Conservation (phyloP, 1,140 invertebrate species). For the Drosophila tropicalis region DNA sequence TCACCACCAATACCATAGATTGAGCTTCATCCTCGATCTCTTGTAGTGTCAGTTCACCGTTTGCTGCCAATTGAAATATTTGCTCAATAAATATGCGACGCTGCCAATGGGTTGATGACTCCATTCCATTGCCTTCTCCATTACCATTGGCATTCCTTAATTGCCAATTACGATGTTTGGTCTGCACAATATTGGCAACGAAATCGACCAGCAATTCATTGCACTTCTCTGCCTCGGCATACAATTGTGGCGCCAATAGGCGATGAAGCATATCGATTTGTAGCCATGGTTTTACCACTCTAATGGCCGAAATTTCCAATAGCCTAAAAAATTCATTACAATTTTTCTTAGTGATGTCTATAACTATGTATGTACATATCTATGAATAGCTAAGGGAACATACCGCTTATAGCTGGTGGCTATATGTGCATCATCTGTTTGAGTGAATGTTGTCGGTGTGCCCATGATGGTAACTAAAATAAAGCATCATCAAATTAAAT, state of each 20-base stretch:
- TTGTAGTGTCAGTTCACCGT: constrained; percentile 67
- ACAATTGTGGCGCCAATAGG: constrained; percentile 56
- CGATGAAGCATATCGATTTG: constrained; percentile 72
- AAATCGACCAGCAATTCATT: constrained; percentile 69
- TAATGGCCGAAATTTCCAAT: constrained; percentile 74
- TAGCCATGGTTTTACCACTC: constrained; percentile 75
- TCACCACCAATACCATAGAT: constrained; percentile 79
- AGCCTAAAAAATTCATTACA: constrained; percentile 42
- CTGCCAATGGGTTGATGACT: constrained; percentile 49
- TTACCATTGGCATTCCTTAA: constrained; percentile 35
- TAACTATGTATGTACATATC: constrained; percentile 9
- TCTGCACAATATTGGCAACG: constrained; percentile 67
- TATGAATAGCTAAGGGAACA: constrained; percentile 26
- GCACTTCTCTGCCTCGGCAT: constrained; percentile 54
- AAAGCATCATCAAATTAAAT: not conserved
- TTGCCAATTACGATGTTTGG: constrained; percentile 73
- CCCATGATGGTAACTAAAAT: constrained; percentile 78
- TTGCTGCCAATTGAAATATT: constrained; percentile 76
- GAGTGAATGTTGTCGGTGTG: constrained; percentile 70
- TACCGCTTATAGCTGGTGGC: constrained; percentile 75
- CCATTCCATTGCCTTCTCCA: constrained; percentile 4
- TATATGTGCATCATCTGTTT: constrained; percentile 69
- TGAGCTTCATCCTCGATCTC: constrained; percentile 78
- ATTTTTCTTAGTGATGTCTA: not conserved
- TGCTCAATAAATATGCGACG: constrained; percentile 79